Evolutionary conservation across 1,140 invertebrate species (phyloP), one percentile per base, ranked within the genome.

Genomic region (Neoseiulus cucumeris): DNA sequence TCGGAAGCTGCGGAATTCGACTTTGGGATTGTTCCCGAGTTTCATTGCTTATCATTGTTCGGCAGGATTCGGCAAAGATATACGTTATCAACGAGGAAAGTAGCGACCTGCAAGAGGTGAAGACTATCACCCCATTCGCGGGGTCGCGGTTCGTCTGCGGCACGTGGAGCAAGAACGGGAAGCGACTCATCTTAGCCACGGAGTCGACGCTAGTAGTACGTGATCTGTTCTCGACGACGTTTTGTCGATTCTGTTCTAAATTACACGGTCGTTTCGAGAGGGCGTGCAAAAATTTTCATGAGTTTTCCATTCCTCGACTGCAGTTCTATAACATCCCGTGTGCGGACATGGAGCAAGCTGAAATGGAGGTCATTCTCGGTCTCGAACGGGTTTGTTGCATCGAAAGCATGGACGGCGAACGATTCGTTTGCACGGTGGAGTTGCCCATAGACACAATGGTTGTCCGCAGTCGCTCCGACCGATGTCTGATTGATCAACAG

Each of bases 101-200:
- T 59, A 59, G 51, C 51, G 51, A 59, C 25, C 22, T 59, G 22
- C 51, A 59, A 33, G 51, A 59, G 51, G 51, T 59, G 51, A 59
- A 59, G 51, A 59, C 51, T 25, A 59, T 59, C 22, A 59, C 51
- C 14, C 51, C 51, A 33, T 59, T 59, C 22, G 51, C 51, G 25
- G 51, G 51, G 25, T 59, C 51, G 14, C 51, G 51, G 33, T 59
- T 59, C 33, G 51, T 59, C 51, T 59, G 51, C 22, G 51, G 51
- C 51, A 59, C 51, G 25, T 59, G 51, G 51, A 59, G 51, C 51
- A 59, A 59, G 51, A 59, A 59, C 51, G 51, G 51, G 51, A 59
- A 59, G 51, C 25, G 51, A 59, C 51, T 59, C 22, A 59, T 59
- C 33, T 33, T 59, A 25, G 51, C 51, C 51, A 59, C 51, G 22